phyloP scores from a whole-genome alignment of 2,888 invertebrate genomes.

The Disparrhopalites patrizii region DNA sequence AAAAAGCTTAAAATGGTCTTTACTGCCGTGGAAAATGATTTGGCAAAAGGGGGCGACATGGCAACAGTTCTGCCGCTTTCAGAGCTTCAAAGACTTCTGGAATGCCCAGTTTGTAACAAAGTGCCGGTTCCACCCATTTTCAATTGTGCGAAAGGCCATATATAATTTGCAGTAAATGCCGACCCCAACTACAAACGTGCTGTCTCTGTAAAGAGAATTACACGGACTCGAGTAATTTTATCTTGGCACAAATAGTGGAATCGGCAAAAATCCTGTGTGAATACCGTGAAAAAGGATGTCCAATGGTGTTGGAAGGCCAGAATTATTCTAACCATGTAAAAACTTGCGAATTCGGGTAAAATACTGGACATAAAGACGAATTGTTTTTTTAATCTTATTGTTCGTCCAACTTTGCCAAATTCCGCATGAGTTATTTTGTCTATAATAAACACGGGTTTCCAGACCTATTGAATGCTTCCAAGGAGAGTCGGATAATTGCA shows the following conservation, averaged over 20 bases:
- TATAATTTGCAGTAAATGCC: not conserved
- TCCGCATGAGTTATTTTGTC: no score
- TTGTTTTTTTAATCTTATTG: no score
- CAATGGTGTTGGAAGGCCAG: not conserved
- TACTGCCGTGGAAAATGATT: no score
- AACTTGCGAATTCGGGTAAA: not conserved
- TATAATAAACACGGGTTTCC: no score
- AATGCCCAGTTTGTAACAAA: not conserved
- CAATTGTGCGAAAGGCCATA: not conserved
- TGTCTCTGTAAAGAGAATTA: not conserved
- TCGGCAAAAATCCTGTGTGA: not conserved
- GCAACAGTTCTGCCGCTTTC: no score
- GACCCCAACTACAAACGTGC: not conserved
- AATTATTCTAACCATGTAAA: not conserved
- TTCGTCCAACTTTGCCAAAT: no score
- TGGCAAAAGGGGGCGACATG: no score
- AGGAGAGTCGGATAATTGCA: no score
- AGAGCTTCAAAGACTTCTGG: not conserved
- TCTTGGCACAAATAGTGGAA: not conserved
- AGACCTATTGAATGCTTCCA: no score
- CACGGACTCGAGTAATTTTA: not conserved
- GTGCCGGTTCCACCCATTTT: not conserved
- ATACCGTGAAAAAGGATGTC: not conserved
- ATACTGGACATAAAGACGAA: no score
- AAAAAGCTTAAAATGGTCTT: no score